Percentiles rank a stretch among this genome's conserved stretches.
Conservation (phyloP, 2,113 vertebrate species). For the Thunnus thynnus region DNA sequence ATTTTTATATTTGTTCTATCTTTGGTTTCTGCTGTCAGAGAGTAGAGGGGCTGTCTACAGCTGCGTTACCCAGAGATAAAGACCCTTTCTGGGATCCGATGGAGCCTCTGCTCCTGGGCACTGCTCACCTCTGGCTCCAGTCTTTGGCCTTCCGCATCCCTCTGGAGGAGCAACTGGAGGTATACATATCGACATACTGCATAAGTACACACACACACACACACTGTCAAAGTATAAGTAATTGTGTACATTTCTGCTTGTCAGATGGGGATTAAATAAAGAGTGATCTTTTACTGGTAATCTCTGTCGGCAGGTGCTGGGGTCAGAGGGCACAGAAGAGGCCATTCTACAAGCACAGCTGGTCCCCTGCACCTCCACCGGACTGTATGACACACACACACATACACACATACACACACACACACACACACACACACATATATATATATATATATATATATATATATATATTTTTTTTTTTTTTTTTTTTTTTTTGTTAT, state of each 20-base stretch:
- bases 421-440: constrained; percentile 9
- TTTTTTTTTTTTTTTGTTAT: neutral
- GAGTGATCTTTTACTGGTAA: neutral
- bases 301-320: constrained; percentile 79
- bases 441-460: neutral
- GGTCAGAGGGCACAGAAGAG: constrained; percentile 89
- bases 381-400: constrained; percentile 82
- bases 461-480: neutral
- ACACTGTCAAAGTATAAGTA: neutral
- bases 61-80: constrained; percentile 71
- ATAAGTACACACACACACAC: neutral
- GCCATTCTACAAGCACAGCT: constrained; percentile 86
- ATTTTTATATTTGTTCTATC: neutral
- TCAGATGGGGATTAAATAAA: neutral
- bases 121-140: constrained; percentile 92
- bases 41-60: constrained; percentile 35
- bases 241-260: too few relatives aligned
- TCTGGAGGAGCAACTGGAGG: constrained; percentile 89
- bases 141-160: constrained; percentile 88
- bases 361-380: constrained; percentile 84
- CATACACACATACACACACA: constrained; percentile 2
- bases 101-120: constrained; percentile 88
- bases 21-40: constrained; percentile 45
- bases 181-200: constrained; percentile 2
- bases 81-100: constrained; percentile 94